phyloP scores from a whole-genome alignment of 2,888 invertebrate species.

The Fragum fragum region DNA sequence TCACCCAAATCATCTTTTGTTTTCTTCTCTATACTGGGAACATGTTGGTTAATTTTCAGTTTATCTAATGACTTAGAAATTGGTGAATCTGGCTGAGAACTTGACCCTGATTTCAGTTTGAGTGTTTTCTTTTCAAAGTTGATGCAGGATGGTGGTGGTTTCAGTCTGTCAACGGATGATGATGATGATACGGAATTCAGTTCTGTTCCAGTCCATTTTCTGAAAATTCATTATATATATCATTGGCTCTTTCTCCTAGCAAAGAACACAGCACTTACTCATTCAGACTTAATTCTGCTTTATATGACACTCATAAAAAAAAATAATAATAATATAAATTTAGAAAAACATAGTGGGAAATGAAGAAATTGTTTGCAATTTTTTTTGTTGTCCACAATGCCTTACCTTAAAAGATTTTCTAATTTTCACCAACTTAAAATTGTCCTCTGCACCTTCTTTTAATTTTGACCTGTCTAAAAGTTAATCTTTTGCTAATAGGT shows the following conservation, averaged over 20 bases:
- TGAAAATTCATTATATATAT: too few species aligned
- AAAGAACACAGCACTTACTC: too few species aligned
- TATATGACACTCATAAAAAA: too few species aligned
- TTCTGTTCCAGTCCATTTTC: slow-evolving; percentile 55
- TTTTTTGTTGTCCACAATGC: neutral
- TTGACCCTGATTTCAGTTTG: slow-evolving; percentile 68
- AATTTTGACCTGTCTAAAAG: too few species aligned
- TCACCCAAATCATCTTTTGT: neutral
- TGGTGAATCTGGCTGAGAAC: slow-evolving; percentile 16
- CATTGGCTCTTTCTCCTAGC: too few species aligned
- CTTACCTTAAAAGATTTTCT: too few species aligned
- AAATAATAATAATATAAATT: too few species aligned
- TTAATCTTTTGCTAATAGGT: too few species aligned
- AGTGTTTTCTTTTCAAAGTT: slow-evolving; percentile 79
- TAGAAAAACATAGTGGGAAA: too few species aligned
- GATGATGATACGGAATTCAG: slow-evolving; percentile 53
- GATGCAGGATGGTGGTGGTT: slow-evolving; percentile 80
- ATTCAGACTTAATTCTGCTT: too few species aligned
- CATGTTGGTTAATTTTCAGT: slow-evolving; percentile 7
- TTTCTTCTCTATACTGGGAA: neutral
- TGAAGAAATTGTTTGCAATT: slow-evolving; percentile 8
- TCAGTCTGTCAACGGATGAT: slow-evolving; percentile 71
- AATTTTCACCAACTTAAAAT: too few species aligned
- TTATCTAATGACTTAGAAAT: slow-evolving; percentile 26
- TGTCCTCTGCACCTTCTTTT: too few species aligned